These are phyloP conservation scores for Bhutanitis thaidina DNA, from an alignment of 2,888 invertebrate genomes.

Conservation along the genomic window DNA sequence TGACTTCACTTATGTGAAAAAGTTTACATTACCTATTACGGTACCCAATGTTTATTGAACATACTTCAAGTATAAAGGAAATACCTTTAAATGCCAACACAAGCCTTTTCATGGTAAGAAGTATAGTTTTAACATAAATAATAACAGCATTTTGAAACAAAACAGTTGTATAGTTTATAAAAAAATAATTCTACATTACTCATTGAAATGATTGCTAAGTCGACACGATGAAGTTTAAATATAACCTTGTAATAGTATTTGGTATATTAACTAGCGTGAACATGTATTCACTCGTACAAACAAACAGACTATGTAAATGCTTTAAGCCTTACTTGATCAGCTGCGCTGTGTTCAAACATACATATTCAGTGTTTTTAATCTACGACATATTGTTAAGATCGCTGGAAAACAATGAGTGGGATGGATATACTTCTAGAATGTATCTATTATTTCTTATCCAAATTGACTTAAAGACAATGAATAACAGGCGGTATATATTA, in stretches of 20 bases:
- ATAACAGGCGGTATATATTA: conserved; percentile 9
- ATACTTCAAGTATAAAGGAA: not conserved
- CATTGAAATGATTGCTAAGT: not conserved
- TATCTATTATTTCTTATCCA: conserved; percentile 6
- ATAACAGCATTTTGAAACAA: not conserved
- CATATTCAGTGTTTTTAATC: no score
- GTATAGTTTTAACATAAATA: not conserved
- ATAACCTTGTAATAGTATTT: conserved; percentile 13
- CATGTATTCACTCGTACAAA: not conserved
- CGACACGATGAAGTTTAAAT: not conserved
- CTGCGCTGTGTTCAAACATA: conserved; percentile 3
- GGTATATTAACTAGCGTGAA: not conserved
- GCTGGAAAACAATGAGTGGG: not conserved
- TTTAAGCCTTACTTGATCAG: conserved; percentile 6
- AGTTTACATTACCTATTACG: not conserved
- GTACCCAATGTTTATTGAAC: not conserved
- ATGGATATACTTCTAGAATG: not conserved
- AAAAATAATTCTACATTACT: not conserved
- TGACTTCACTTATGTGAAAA: conserved; percentile 1
- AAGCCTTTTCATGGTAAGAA: not conserved
- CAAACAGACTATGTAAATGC: conserved; percentile 6
- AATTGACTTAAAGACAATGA: conserved; percentile 8
- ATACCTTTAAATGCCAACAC: not conserved
- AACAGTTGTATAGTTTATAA: not conserved
- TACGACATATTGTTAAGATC: not conserved